Conservation (phyloP, 2,797 vertebrate species). For the Aphelocoma californica region DNA sequence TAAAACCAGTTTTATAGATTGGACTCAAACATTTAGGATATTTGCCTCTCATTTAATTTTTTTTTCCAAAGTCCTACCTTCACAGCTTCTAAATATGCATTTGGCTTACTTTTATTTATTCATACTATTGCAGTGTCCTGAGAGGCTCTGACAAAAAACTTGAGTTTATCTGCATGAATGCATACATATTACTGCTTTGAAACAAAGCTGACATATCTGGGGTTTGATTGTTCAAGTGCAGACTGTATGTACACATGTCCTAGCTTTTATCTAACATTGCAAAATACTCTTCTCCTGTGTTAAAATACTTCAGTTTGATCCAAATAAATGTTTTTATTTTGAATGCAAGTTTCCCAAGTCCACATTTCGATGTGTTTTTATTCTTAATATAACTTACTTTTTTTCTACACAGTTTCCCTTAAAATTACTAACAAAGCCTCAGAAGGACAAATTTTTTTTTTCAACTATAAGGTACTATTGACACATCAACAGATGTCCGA, state of each 20-base stretch:
- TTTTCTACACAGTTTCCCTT: neutral
- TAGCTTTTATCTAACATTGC: neutral
- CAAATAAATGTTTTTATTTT: neutral
- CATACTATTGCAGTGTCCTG: neutral
- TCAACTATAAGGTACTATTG: neutral
- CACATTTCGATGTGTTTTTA: neutral
- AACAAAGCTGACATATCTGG: constrained; percentile 22
- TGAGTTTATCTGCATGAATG: neutral
- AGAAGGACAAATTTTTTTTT: neutral
- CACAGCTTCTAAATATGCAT: neutral
- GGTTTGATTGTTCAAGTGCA: neutral
- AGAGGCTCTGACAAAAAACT: constrained; percentile 14
- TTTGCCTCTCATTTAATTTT: neutral
- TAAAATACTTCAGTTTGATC: neutral
- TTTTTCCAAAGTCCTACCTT: neutral
- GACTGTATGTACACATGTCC: neutral
- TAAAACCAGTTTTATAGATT: neutral
- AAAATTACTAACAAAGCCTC: neutral
- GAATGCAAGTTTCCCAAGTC: neutral
- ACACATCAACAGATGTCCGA: neutral
- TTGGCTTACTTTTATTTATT: constrained; percentile 8
- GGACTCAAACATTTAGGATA: neutral
- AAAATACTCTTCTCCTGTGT: neutral
- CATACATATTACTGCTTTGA: neutral
- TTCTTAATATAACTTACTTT: neutral